A percentile compares a stretch with the other conserved stretches of the same genome.
Conservation (phyloP, 2,113 vertebrate genomes). For the Datnioides undecimradiatus region DNA sequence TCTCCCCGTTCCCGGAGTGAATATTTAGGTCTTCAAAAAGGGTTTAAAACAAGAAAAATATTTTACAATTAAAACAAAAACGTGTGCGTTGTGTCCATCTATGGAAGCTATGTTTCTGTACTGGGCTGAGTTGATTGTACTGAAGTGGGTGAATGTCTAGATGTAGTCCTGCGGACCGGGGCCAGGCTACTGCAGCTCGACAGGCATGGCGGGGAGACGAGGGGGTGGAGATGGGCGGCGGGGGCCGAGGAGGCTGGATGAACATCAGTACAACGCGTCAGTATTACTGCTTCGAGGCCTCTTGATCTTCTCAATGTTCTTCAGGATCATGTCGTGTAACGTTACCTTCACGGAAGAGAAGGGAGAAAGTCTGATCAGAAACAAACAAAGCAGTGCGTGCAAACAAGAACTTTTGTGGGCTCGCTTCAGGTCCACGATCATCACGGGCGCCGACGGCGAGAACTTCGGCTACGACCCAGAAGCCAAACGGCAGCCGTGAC, state of each 20-base stretch:
- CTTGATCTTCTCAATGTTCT: constrained; percentile 99
- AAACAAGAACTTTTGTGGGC: too few species aligned
- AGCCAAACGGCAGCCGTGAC: too few species aligned
- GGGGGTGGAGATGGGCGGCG: background rate
- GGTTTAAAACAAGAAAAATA: constrained; percentile 79
- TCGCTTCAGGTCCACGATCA: too few species aligned
- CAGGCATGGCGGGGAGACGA: constrained; percentile 72
- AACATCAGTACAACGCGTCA: constrained; percentile 95
- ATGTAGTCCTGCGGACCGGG: constrained; percentile 81
- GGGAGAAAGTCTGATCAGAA: background rate
- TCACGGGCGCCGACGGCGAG: too few species aligned
- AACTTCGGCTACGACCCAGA: too few species aligned
- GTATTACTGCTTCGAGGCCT: constrained; percentile 98
- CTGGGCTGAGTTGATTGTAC: constrained; percentile 84
- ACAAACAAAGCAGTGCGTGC: too few species aligned
- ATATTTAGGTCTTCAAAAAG: constrained; percentile 61
- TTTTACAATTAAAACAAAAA: constrained; percentile 79
- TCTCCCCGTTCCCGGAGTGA: constrained; percentile 54
- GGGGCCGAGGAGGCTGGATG: constrained; percentile 17
- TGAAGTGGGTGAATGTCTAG: constrained; percentile 79
- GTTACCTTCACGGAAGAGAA: constrained; percentile 87
- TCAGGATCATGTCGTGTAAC: constrained; percentile 99
- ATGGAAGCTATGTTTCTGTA: constrained; percentile 65
- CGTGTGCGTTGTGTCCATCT: constrained; percentile 48
- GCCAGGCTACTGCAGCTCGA: constrained; percentile 84